Conservation (phyloP, 2,888 invertebrate species). For the Nasonovia ribisnigri region DNA sequence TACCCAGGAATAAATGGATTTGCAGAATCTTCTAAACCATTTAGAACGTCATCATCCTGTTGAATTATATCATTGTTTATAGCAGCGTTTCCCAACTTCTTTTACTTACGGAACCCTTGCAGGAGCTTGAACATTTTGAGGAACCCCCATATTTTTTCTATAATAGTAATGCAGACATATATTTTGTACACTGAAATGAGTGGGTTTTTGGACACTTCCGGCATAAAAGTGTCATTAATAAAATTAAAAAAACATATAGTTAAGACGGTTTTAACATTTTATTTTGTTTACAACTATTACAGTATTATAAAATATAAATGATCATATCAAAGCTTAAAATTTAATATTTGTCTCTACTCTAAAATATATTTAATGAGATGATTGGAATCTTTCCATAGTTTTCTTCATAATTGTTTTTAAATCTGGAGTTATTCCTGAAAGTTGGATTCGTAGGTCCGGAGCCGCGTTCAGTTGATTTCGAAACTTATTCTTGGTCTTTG, state of each 20-base stretch:
- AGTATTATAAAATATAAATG: no score
- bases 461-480: not conserved
- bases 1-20: conserved; percentile 13
- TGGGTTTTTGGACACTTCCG: conserved; percentile 5
- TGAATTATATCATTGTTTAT: not conserved
- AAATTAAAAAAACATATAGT: not conserved
- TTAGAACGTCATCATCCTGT: not conserved
- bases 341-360: conserved; percentile 35
- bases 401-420: not conserved
- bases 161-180: conserved; percentile 36
- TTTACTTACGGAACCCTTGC: not conserved
- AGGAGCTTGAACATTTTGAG: not conserved
- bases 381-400: conserved; percentile 29
- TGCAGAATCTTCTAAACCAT: not conserved
- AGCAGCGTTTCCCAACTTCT: conserved; percentile 8
- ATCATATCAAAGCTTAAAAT: conserved; percentile 29
- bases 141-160: conserved; percentile 27
- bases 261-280: conserved; percentile 31
- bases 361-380: conserved; percentile 23
- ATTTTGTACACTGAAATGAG: conserved; percentile 40
- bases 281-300: conserved; percentile 38
- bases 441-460: conserved; percentile 9
- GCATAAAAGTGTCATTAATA: conserved; percentile 6
- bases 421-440: not conserved
- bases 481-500: conserved; percentile 18